Percentiles rank a stretch among this genome's conserved stretches.
Conservation (phyloP, 2,113 vertebrate genomes). For the Malurus alboscapulatus region DNA sequence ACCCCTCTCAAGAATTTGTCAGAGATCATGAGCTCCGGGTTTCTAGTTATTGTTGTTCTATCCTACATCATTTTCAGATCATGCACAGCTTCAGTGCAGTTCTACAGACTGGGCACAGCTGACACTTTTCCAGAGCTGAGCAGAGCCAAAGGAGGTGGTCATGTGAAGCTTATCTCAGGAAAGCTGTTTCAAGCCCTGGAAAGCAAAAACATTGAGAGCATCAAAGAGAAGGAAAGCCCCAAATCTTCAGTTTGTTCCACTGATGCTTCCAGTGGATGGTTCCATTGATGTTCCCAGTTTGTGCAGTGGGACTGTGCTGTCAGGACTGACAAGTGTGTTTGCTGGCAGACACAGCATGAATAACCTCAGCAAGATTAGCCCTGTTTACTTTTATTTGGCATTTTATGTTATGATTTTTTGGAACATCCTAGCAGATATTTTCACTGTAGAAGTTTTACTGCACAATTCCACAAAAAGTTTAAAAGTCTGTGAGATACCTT, state of each 20-base stretch:
- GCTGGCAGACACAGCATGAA: background rate
- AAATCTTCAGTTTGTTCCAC: background rate
- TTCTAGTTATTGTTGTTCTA: background rate
- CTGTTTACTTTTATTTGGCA: background rate
- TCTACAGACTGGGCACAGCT: background rate
- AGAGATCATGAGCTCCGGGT: background rate
- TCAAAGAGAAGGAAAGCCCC: background rate
- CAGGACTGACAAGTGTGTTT: background rate
- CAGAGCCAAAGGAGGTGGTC: background rate
- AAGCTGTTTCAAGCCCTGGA: background rate
- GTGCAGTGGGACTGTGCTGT: background rate
- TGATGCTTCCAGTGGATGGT: background rate
- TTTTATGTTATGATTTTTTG: background rate
- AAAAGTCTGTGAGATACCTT: background rate
- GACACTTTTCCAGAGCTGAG: background rate
- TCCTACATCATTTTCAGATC: background rate
- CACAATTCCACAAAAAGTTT: background rate
- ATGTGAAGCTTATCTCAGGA: background rate
- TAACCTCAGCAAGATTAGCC: constrained; percentile 8
- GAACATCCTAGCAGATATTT: background rate
- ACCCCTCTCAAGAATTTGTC: background rate
- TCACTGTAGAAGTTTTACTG: background rate
- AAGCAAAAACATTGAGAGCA: background rate
- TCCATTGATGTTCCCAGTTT: background rate
- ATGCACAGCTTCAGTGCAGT: background rate